Conservation (phyloP, 2,797 vertebrate species). For the Hoplostethus mediterraneus region DNA sequence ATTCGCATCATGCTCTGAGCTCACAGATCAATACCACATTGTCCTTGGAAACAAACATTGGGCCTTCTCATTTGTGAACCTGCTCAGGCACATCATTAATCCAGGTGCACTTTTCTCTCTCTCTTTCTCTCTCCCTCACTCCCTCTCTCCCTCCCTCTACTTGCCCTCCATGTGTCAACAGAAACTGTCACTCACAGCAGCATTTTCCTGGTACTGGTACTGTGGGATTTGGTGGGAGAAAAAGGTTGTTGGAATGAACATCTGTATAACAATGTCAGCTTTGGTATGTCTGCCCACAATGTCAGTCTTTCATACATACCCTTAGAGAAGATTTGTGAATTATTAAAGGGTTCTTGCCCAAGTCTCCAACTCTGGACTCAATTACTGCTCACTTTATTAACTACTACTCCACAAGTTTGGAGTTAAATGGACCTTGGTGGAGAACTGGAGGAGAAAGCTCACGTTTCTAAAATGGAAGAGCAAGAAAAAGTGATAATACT, state of each 20-base stretch:
- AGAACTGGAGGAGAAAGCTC: slow-evolving; percentile 38
- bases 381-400: slow-evolving; percentile 69
- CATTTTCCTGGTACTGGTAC: slow-evolving; percentile 60
- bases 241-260: slow-evolving; percentile 74
- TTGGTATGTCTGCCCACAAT: slow-evolving; percentile 72
- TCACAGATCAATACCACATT: slow-evolving; percentile 83
- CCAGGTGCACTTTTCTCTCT: slow-evolving; percentile 66
- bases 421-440: slow-evolving; percentile 43
- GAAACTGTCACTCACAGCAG: slow-evolving; percentile 78
- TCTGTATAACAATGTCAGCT: slow-evolving; percentile 82
- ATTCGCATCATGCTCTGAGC: slow-evolving; percentile 76
- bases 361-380: slow-evolving; percentile 69
- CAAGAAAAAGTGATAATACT: slow-evolving; percentile 27
- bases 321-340: slow-evolving; percentile 79
- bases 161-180: slow-evolving; percentile 70
- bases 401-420: slow-evolving; percentile 45
- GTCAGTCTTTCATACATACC: slow-evolving; percentile 75
- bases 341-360: slow-evolving; percentile 69
- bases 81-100: slow-evolving; percentile 87
- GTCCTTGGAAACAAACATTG: slow-evolving; percentile 86
- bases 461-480: slow-evolving; percentile 25
- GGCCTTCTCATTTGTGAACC: slow-evolving; percentile 83
- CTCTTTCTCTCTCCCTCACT: slow-evolving; percentile 1
- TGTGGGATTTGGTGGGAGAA: slow-evolving; percentile 72
- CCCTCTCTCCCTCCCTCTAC: slow-evolving; percentile 55